Conservation (phyloP, 2,888 invertebrate species). For the Brachyptera putata region DNA sequence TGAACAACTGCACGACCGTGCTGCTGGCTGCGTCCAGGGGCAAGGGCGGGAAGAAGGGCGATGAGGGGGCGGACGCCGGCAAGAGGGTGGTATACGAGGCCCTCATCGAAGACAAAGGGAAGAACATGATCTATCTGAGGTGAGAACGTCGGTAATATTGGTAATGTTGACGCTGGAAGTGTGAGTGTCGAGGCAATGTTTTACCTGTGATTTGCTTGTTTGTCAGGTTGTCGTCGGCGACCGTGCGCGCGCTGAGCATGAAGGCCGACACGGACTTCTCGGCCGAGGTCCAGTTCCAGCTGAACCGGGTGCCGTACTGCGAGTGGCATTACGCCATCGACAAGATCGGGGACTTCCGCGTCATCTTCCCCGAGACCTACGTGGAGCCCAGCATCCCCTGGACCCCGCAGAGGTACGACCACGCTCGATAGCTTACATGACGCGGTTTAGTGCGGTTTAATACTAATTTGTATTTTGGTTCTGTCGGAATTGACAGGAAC, state of each 20-base stretch:
- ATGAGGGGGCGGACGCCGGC: neutral
- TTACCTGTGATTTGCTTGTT: too few species aligned
- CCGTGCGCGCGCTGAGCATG: constrained; percentile 59
- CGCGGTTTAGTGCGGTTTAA: too few species aligned
- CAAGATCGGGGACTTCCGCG: constrained; percentile 62
- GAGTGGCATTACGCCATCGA: constrained; percentile 83
- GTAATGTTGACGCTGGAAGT: too few species aligned
- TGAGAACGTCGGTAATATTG: too few species aligned
- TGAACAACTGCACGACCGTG: constrained; percentile 70
- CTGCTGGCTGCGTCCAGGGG: constrained; percentile 49
- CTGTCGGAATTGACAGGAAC: too few species aligned
- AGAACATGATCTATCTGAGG: constrained; percentile 67
- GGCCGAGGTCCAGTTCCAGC: constrained; percentile 73
- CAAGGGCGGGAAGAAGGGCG: constrained; percentile 1
- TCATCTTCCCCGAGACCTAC: constrained; percentile 67
- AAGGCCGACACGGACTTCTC: constrained; percentile 59
- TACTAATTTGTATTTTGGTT: too few species aligned
- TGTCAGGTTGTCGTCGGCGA: constrained; percentile 59
- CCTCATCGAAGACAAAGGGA: constrained; percentile 73
- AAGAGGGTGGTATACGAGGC: constrained; percentile 63
- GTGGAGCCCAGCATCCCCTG: constrained; percentile 62
- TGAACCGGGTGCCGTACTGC: constrained; percentile 74
- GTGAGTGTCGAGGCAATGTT: too few species aligned
- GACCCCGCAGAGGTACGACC: constrained; percentile 54
- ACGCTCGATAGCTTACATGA: neutral